phyloP scores from a whole-genome alignment of 2,113 vertebrate species.

The Anas platyrhynchos region DNA sequence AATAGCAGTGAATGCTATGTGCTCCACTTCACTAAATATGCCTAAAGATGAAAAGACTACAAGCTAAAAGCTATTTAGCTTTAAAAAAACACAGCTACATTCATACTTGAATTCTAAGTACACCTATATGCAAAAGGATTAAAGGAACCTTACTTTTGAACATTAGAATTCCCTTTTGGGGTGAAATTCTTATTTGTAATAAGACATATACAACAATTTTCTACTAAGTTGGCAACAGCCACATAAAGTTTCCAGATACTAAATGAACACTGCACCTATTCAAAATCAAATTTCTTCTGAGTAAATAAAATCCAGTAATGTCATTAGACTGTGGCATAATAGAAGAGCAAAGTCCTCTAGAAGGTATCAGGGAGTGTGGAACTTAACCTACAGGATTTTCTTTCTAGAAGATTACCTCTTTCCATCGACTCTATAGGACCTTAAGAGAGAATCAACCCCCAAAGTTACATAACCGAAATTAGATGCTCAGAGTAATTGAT shows the following conservation, averaged over 20 bases:
- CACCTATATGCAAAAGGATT: neutral
- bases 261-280: neutral
- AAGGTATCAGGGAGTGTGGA: neutral
- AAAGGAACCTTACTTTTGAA: neutral
- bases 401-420: neutral
- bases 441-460: neutral
- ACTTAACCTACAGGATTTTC: neutral
- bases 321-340: neutral
- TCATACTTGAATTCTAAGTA: neutral
- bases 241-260: neutral
- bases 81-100: neutral
- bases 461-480: neutral
- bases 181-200: neutral
- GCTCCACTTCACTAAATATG: neutral
- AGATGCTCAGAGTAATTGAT: neutral
- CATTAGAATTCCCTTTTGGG: neutral
- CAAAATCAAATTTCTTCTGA: neutral
- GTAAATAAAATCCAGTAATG: neutral
- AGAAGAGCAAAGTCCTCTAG: neutral
- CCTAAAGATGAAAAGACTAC: neutral
- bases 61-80: neutral
- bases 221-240: neutral
- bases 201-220: neutral
- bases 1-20: neutral
- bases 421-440: neutral